Base-by-base conservation (phyloP, 64 coral and sea anemone species). In the Dendronephthya gigantea region DNA sequence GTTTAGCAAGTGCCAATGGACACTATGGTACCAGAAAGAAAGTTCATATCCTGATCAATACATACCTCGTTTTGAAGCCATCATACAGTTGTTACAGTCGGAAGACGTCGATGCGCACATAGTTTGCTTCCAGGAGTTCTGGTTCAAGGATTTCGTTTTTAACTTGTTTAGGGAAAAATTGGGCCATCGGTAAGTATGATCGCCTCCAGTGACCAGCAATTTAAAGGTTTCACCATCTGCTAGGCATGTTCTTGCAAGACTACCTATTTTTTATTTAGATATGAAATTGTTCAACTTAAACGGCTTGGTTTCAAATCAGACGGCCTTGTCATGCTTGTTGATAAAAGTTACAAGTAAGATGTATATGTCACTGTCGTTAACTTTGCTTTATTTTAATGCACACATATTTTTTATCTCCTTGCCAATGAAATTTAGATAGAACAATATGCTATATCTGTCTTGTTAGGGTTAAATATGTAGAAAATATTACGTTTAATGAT, bases 91-190 rank as follows among this genome's bases (percentile, higher is more conserved):
- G 3, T 69, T 93, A 40, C 40, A 83, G 32, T 69, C 85, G 45
- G 87, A 93, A 30, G 70, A 17, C 14, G 83, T 88, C 2, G 51
- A 83, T 59, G 28, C 85, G 28, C 52, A 93, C 34, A 35, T 87
- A 17, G 70, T 93, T 7, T 93, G 91, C 59, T 79, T 93, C 11
- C 91, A 93, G 48, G 91, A 93, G 47, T 93, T 93, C 55, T 93
- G 91, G 91, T 93, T 93, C 65, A 89, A 87, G 68, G 58, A 83
- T 75, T 88, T 89, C 75, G 91, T 88, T 34, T 83, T 89, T 9
- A 74, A 93, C 22, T 75, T 93, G n/a, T 93, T 93, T 93, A 81
- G 89, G 75, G 48, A 65, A 31, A 81, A 93, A 35, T 76, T 93
- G 37, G 84, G 88, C 13, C 45, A 90, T 43, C 85, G 82, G 90